Percentiles rank a stretch among this genome's conserved stretches.
These are phyloP conservation scores for Eupithecia dodoneata DNA, from an alignment of 2,888 invertebrate species.

Conservation along the genomic window DNA sequence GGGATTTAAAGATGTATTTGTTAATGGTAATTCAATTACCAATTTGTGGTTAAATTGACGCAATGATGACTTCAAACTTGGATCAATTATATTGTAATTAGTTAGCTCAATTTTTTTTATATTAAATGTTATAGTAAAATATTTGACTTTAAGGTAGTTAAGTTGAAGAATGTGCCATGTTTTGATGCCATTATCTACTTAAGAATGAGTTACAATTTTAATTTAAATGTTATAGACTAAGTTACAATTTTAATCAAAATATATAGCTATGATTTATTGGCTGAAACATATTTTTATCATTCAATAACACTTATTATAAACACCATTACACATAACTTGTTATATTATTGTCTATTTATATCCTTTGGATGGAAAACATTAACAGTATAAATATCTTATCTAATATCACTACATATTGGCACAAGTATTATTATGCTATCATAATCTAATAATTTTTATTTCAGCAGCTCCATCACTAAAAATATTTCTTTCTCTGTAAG, in stretches of 20 bases:
- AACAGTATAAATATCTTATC: conserved; percentile 21
- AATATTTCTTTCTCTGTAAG: conserved; percentile 62
- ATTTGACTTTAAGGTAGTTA: not conserved
- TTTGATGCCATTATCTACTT: not conserved
- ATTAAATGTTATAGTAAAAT: not conserved
- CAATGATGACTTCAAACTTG: conserved; percentile 35
- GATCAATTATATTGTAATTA: conserved; percentile 11
- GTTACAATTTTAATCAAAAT: not conserved
- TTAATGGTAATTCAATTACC: conserved; percentile 82
- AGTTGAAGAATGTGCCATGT: conserved; percentile 2
- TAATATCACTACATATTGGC: conserved; percentile 5
- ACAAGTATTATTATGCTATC: not conserved
- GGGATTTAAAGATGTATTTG: conserved; percentile 84
- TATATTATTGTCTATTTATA: not conserved
- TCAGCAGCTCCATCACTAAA: conserved; percentile 40
- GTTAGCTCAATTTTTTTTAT: not conserved
- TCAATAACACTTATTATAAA: conserved; percentile 3
- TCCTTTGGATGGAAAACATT: not conserved
- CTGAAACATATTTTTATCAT: conserved; percentile 35
- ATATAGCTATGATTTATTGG: conserved; percentile 23
- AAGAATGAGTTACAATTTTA: not conserved
- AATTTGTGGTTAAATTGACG: conserved; percentile 74
- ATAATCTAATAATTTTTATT: conserved; percentile 35
- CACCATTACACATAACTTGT: no score
- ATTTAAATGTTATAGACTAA: not conserved